Base-by-base conservation (phyloP, 2,113 vertebrate species). In the Eulemur rufifrons region DNA sequence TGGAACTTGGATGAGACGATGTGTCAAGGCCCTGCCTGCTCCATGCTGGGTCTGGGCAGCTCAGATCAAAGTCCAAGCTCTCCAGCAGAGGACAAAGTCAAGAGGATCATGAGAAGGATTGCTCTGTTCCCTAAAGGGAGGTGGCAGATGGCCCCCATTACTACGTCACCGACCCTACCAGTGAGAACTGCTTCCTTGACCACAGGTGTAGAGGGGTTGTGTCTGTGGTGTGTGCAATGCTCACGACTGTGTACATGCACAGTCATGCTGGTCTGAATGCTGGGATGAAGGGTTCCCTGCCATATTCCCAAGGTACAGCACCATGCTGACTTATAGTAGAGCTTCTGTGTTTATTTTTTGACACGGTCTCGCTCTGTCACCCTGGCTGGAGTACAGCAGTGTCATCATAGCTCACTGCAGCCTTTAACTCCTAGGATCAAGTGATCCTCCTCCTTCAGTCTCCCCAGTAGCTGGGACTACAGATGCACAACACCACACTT, bases 181-280 rank as follows among this genome's bases (percentile, higher is more conserved):
- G 20, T 39, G 21, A 80, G 68, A 82, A 64, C 14, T 0, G 37
- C 61, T 63, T n/a, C 47, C 20, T 32, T 52, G 39, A 52, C 23
- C 42, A 42, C 78, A 64, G 73, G 66, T 34, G 6, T 2, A 61
- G 6, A 45, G 42, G 80, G 59, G 27, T n/a, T 21, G 54, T 6
- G 3, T 29, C 29, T 8, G 1, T 34, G 4, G 34, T 0, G 3
- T 56, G 11, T 42, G 20, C 27, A 32, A 37, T 12, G 29, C 39
- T 21, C 47, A 39, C 4, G 8, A 14, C 54, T 34, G n/a, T 13
- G 14, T 29, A 0, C 5, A 1, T 47, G 61, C 32, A 37, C 29
- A 14, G 8, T 9, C 6, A 0, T 23, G 25, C 25, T 34, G 77
- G 45, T 52, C 80, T 52, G 86, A 21, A 8, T 8, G 10, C 50